Base-by-base conservation (phyloP, 2,797 vertebrate genomes). In the Cygnus olor region DNA sequence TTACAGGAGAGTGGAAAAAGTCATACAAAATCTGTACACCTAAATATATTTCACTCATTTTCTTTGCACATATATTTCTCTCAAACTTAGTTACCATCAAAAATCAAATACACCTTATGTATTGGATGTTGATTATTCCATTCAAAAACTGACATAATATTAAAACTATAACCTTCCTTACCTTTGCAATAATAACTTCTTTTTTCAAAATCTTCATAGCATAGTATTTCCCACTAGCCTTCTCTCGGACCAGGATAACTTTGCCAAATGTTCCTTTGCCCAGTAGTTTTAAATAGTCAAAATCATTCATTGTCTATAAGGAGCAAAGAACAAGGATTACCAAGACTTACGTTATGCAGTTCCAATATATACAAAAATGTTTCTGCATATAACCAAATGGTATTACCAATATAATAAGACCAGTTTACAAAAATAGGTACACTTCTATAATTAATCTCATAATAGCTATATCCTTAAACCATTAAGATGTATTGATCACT, bases 191-290 rank as follows among this genome's bases (percentile, higher is more conserved):
- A 97, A 99, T 99, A 78, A 99, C 99, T 98, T 99, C 99, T 97
- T 99, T 99, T 98, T 99, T 99, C 91, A 99, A 98, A 97, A 99
- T 99, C 98, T 99, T 99, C 99, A 99, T 99, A 96, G 99, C 99
- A 45, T 99, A 99, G 79, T 99, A 99, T 97, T 99, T 99, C 57
- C 99, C 99, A 93, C 99, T 99, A 97, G 99, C 99, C 93, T 99
- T 99, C 98, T 99, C 99, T 96, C 99, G 98, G 85, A 99, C 99
- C 85, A 99, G 98, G 97, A 99, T 99, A 88, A 99, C 99, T 98
- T 99, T 99, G 56, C 99, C 99, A 95, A 99, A 99, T 7, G 99
- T 99, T 97, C 99, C 99, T 98, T 99, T 99, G 92, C 99, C 99
- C 97, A 99, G 98, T 85, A 99, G 98, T 97, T 99, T 99, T 98